Conservation (phyloP, 2,113 vertebrate genomes). For the Dicrurus megarhynchus region DNA sequence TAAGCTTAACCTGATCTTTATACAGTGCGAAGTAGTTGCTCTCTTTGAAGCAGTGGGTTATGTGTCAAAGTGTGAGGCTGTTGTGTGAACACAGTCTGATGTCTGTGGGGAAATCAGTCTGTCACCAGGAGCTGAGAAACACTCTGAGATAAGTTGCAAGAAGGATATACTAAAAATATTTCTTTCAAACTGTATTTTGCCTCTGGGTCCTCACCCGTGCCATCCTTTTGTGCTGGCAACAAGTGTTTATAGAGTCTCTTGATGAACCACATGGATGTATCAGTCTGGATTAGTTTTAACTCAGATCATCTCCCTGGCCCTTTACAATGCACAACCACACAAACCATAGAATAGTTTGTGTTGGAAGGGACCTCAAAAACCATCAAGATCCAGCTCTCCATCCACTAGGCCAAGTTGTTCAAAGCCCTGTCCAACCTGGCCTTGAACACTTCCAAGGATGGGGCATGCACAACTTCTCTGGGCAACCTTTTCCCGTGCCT, state of each 20-base stretch:
- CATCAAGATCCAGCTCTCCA: neutral
- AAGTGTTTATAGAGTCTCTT: neutral
- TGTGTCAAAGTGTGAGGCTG: neutral
- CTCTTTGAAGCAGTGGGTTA: neutral
- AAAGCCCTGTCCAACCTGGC: neutral
- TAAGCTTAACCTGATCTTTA: neutral
- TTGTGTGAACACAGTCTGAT: neutral
- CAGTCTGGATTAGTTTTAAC: neutral
- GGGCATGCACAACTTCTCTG: neutral
- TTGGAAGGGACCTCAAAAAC: neutral
- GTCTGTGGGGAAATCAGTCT: neutral
- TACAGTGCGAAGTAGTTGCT: neutral
- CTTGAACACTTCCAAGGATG: neutral
- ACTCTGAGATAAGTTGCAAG: neutral
- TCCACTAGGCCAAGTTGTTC: neutral
- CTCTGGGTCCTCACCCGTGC: fast-evolving
- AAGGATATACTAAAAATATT: neutral
- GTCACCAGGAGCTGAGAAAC: neutral
- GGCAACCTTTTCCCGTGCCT: neutral
- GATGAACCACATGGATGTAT: neutral
- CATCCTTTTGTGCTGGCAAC: neutral
- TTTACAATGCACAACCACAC: neutral
- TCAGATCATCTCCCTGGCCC: neutral
- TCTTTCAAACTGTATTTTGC: neutral
- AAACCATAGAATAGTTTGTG: neutral